Evolutionary conservation across 64 coral and sea anemone species (phyloP).

Genomic region (Montipora sp.): DNA sequence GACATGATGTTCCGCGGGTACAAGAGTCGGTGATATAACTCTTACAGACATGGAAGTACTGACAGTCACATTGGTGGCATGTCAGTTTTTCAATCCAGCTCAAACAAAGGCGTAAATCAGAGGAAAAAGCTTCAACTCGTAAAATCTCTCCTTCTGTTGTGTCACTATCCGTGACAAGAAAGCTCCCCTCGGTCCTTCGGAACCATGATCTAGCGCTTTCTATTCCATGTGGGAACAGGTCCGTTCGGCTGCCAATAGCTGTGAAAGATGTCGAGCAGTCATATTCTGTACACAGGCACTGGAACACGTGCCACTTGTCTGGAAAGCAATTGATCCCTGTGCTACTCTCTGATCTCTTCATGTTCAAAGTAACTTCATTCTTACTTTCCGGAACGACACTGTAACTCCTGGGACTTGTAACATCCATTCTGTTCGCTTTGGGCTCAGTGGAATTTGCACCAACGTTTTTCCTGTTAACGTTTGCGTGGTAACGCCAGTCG

Average conservation of each 20-base stretch:
- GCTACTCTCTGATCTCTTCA: neutral
- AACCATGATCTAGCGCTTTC: conserved; percentile 58
- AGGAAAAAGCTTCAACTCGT: conserved; percentile 52
- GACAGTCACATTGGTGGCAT: conserved; percentile 44
- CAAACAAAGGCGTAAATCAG: conserved; percentile 61
- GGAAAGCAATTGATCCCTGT: neutral
- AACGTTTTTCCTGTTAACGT: neutral
- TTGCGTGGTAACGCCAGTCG: neutral
- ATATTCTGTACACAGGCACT: conserved; percentile 36
- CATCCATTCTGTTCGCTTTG: neutral
- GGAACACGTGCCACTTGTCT: conserved; percentile 54
- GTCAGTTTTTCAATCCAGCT: neutral
- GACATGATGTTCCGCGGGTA: conserved; percentile 50
- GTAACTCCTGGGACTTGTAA: neutral
- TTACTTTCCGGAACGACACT: neutral
- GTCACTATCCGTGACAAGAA: conserved; percentile 52
- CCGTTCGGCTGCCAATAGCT: conserved; percentile 38
- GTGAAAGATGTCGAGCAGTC: conserved; percentile 46
- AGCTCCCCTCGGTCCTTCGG: conserved; percentile 17
- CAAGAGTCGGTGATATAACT: conserved; percentile 46
- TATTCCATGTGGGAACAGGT: conserved; percentile 59
- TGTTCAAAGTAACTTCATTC: neutral
- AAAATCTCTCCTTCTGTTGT: conserved; percentile 18
- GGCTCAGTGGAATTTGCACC: neutral
- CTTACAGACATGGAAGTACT: conserved; percentile 66